A percentile compares a stretch with the other conserved stretches of the same genome.
Evolutionary conservation across 2,113 vertebrate species (phyloP).

Genomic region (Sander lucioperca): DNA sequence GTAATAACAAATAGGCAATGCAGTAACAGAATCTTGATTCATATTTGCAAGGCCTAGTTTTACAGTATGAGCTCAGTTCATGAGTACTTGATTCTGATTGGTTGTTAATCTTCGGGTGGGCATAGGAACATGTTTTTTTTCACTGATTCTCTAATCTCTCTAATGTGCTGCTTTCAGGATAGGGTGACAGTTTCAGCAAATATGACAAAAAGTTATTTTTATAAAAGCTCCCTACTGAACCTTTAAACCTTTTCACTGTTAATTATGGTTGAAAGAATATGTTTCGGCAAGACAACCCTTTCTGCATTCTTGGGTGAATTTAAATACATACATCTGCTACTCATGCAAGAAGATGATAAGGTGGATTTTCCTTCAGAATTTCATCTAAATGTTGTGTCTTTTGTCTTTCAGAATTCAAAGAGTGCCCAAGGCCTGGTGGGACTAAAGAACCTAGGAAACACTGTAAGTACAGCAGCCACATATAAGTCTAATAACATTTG

Average conservation of each 20-base stretch:
- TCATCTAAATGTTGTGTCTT: constrained; percentile 32
- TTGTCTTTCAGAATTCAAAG: constrained; percentile 92
- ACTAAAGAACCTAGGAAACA: constrained; percentile 97
- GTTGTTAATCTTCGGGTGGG: too few relatives aligned
- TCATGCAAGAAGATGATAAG: not conserved
- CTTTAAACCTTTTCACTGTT: not conserved
- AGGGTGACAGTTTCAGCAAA: too few relatives aligned
- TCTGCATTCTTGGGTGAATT: not conserved
- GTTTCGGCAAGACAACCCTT: not conserved
- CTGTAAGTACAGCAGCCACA: constrained; percentile 86
- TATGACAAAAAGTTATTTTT: too few relatives aligned
- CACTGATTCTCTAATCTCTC: too few relatives aligned
- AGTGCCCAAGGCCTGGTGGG: constrained; percentile 93
- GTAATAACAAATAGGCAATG: too few relatives aligned
- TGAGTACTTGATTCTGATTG: too few relatives aligned
- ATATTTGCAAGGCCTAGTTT: too few relatives aligned
- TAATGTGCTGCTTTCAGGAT: too few relatives aligned
- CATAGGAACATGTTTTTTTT: too few relatives aligned
- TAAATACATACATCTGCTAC: not conserved
- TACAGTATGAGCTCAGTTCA: too few relatives aligned
- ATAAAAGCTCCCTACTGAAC: too few relatives aligned
- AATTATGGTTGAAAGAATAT: not conserved
- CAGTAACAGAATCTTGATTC: too few relatives aligned
- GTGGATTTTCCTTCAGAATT: not conserved
- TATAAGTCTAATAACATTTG: not conserved